These are phyloP conservation scores for Xiphorhynchus erythropygius DNA, from an alignment of 2,797 vertebrate genomes.

Conservation along the genomic window DNA sequence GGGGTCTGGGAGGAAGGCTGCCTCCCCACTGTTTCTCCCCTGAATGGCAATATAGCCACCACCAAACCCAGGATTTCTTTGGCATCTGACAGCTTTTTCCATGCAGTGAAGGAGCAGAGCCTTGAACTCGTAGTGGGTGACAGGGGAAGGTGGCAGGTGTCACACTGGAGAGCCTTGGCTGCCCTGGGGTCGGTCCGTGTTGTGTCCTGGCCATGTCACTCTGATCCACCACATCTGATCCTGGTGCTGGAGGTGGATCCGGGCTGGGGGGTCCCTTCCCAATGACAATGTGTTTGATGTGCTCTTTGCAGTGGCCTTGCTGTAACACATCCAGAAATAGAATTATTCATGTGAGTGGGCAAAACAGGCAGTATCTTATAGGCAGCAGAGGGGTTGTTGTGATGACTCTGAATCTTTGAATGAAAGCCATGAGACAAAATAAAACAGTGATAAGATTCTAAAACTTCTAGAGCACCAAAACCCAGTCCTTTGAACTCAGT, in stretches of 20 bases:
- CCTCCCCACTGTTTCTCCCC: background rate
- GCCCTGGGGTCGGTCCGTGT: fast-evolving
- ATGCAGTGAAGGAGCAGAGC: background rate
- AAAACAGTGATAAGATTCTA: background rate
- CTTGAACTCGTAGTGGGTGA: fast-evolving
- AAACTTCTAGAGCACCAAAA: background rate
- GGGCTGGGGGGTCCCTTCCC: background rate
- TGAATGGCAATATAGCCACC: fast-evolving
- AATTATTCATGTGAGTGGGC: background rate
- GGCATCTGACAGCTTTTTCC: background rate
- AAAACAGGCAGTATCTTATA: background rate
- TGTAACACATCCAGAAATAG: background rate
- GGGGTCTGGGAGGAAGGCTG: background rate
- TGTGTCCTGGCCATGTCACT: background rate
- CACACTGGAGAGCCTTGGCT: background rate
- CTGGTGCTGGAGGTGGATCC: background rate
- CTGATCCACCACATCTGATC: background rate
- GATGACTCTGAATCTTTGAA: background rate
- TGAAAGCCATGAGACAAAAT: background rate
- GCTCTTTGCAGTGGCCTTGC: background rate
- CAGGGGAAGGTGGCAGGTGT: fast-evolving
- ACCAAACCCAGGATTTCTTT: background rate
- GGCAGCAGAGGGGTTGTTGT: fast-evolving
- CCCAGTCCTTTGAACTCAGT: background rate
- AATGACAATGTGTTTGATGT: fast-evolving